Percentiles rank a stretch among this genome's conserved stretches.
Evolutionary conservation across 2,797 vertebrate genomes (phyloP).

Genomic region (Enteromius fasciolatus): DNA sequence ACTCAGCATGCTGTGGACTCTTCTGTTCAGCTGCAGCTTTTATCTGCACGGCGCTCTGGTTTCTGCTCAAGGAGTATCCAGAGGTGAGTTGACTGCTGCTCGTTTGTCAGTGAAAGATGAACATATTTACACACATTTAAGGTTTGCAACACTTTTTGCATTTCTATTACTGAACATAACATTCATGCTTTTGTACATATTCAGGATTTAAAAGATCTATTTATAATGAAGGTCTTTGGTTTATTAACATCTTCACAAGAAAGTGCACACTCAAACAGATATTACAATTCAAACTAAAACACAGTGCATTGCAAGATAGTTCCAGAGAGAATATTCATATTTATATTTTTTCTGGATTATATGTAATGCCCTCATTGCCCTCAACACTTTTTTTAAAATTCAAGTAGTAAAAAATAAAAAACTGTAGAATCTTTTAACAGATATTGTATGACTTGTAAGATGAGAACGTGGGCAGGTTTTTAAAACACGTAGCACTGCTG

Average conservation of each 20-base stretch:
- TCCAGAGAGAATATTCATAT: background rate
- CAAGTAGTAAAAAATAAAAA: background rate
- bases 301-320: background rate
- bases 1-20: conserved; percentile 65
- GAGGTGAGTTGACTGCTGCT: conserved; percentile 68
- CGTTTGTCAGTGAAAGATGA: background rate
- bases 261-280: background rate
- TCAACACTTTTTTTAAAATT: background rate
- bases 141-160: background rate
- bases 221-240: background rate
- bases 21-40: conserved; percentile 66
- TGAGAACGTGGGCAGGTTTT: background rate
- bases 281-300: background rate
- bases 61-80: conserved; percentile 66
- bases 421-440: background rate
- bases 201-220: background rate
- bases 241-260: background rate
- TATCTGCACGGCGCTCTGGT: conserved; percentile 58
- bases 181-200: background rate
- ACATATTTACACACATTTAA: background rate
- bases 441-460: too few relatives aligned
- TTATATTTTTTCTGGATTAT: background rate
- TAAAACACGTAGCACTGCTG: background rate
- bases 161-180: background rate
- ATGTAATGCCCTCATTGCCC: background rate